Base-by-base conservation (phyloP, 2,888 invertebrate species). In the Cyrtodaria siliqua region DNA sequence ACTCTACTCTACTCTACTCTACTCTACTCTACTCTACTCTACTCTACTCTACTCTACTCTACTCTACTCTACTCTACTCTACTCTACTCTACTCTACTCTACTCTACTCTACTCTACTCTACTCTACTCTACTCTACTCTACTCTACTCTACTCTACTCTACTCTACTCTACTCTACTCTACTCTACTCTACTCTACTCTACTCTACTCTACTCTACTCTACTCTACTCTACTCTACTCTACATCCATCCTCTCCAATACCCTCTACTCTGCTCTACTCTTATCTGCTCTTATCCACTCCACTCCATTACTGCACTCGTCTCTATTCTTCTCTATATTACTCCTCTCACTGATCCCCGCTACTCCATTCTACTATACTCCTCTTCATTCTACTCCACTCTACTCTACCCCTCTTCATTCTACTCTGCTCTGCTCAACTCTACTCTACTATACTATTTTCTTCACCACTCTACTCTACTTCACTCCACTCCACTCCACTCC, bases 361-460 rank as follows among this genome's bases (percentile, higher is more conserved):
- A n/a, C n/a, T n/a, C n/a, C n/a, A n/a, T n/a, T 33, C 33, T 33
- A 12, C 33, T 33, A 8, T 33, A 33, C 33, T 33, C 4, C 33
- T 33, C 33, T 33, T 33, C 33, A 4, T 33, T 33, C 33, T 12
- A 33, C 33, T n/a, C 33, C 40, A 63, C 55, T 53, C 14, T 53
- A 53, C 63, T 63, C 20, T 53, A 63, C 63, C 53, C 14, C 53
- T 63, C n/a, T n/a, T n/a, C 63, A 63, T 40, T 53, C 6, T 53
- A 53, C 63, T 42, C 23, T 53, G 53, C 63, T 40, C 23, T 38
- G 33, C 55, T 53, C 16, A 38, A 53, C 55, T 53, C 20, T 53
- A 52, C 63, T 63, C 20, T 55, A 57, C 52, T 38, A 3, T 44
- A 42, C 59, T 53, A 18, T 50, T 9, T 29, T 47, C 56, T 62